A percentile compares a stretch with the other conserved stretches of the same genome.
Evolutionary conservation across 2,797 vertebrate genomes (phyloP).

Genomic region (Spondyliosoma cantharus): DNA sequence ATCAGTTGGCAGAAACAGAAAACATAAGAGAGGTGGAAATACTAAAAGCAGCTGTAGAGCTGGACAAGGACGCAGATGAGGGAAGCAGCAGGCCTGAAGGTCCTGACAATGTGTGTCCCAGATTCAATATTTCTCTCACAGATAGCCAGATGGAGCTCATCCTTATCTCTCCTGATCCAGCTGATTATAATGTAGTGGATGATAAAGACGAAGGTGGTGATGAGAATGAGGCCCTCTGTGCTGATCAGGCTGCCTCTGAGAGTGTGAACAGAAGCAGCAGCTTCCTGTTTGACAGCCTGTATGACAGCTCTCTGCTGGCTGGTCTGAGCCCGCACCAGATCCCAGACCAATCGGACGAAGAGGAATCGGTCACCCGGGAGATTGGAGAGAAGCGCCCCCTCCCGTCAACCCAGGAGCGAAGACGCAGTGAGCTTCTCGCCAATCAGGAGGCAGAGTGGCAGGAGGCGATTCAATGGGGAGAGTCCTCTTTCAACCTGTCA

Average conservation of each 20-base stretch:
- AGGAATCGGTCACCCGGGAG: slow-evolving; percentile 36
- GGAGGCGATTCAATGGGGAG: slow-evolving; percentile 78
- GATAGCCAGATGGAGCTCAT: slow-evolving; percentile 93
- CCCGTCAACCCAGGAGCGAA: slow-evolving; percentile 58
- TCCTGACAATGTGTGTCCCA: slow-evolving; percentile 47
- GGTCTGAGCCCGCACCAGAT: slow-evolving; percentile 62
- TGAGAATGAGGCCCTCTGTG: slow-evolving; percentile 12
- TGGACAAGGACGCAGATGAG: slow-evolving; percentile 9
- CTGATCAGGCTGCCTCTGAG: slow-evolving; percentile 49
- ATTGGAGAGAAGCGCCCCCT: slow-evolving; percentile 16
- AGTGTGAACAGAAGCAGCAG: slow-evolving; percentile 90
- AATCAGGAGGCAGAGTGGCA: slow-evolving; percentile 81
- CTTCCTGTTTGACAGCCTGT: slow-evolving; percentile 94
- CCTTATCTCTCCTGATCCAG: slow-evolving; percentile 71
- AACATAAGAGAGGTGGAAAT: slow-evolving; percentile 16
- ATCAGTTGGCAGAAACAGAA: not conserved
- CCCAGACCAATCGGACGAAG: slow-evolving; percentile 48
- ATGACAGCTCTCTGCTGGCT: slow-evolving; percentile 82
- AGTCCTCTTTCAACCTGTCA: slow-evolving; percentile 87
- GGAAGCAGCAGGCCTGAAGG: slow-evolving; percentile 17
- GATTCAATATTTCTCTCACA: slow-evolving; percentile 87
- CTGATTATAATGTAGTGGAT: slow-evolving; percentile 25
- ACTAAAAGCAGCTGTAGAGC: slow-evolving; percentile 8
- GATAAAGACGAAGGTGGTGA: slow-evolving; percentile 27
- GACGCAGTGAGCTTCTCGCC: slow-evolving; percentile 70